Base-by-base conservation (phyloP, 2,797 vertebrate genomes). In the Champsocephalus gunnari region DNA sequence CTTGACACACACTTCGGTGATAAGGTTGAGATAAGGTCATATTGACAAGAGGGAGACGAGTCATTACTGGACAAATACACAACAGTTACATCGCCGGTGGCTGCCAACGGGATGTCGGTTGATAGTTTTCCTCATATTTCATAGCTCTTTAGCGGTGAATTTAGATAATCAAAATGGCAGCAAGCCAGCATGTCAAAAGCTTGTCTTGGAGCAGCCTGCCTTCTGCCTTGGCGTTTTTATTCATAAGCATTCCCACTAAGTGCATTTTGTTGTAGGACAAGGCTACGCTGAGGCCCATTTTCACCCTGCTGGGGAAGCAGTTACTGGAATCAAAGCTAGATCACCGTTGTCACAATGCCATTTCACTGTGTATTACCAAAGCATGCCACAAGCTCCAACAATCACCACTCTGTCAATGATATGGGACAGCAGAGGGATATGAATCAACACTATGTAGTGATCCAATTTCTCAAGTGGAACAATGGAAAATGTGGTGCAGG, bases 221-320 rank as follows among this genome's bases (percentile, higher is more conserved):
- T 74, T 82, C 77, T 80, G 77, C 77, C 70, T 71, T 73, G 74
- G 71, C 76, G 49, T 88, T 92, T 88, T 90, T 91, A 91, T 90
- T 90, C 83, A 83, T 88, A 89, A 86, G 87, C 82, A 89, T 91
- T 93, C 68, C 67, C 82, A 67, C 88, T 93, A 92, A 94, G 92
- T 92, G 93, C 92, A 92, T 93, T 92, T 91, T 91, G 92, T 89
- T 89, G 88, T 93, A 88, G 77, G 87, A 92, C 90, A 88, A 87
- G 84, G 86, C 81, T 78, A 71, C 83, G 74, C 84, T 58, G 73
- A 82, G 63, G 75, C 66, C 83, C 74, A 85, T 89, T 92, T 91
- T 91, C 89, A 87, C 89, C 78, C 87, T 71, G 83, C 85, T 83
- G 79, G 64, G 82, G 83, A 74, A 89, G 80, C 83, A 79, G 88